Conservation (phyloP, 2,113 vertebrate species). For the Probosciger aterrimus region DNA sequence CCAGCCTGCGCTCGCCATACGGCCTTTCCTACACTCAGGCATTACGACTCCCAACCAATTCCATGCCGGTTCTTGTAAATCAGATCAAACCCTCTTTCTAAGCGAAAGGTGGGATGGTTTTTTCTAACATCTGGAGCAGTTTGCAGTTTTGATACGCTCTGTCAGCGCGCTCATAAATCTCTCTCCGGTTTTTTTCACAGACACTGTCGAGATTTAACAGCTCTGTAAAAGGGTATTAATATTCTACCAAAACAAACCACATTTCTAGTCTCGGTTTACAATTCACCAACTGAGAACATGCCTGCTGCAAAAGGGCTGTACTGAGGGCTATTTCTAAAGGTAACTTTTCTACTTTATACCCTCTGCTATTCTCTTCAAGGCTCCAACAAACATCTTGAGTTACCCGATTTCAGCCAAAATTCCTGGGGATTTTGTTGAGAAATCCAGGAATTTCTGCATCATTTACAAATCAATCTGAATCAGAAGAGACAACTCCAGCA, state of each 20-base stretch:
- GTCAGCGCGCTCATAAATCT: slow-evolving; percentile 32
- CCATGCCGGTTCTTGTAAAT: background rate
- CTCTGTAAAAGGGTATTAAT: slow-evolving; percentile 53
- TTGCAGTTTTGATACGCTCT: slow-evolving; percentile 63
- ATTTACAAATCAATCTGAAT: background rate
- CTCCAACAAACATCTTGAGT: background rate
- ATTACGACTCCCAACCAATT: background rate
- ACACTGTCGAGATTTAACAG: background rate
- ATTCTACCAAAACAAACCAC: slow-evolving; percentile 34
- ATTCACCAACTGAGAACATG: background rate
- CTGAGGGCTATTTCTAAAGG: slow-evolving; percentile 47
- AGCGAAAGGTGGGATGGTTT: slow-evolving; percentile 5
- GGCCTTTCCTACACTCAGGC: background rate
- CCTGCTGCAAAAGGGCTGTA: slow-evolving; percentile 21
- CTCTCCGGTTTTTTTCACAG: slow-evolving; percentile 17
- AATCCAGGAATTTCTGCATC: background rate
- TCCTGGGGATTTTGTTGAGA: background rate
- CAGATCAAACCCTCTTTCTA: slow-evolving; percentile 40
- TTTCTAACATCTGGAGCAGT: slow-evolving; percentile 55
- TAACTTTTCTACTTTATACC: slow-evolving; percentile 60
- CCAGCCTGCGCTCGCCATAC: background rate
- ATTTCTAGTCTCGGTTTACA: slow-evolving; percentile 40
- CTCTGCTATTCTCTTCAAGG: slow-evolving; percentile 21
- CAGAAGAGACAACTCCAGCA: background rate
- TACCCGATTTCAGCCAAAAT: background rate